Conservation (phyloP, 2,113 vertebrate genomes). For the Apteryx owenii region DNA sequence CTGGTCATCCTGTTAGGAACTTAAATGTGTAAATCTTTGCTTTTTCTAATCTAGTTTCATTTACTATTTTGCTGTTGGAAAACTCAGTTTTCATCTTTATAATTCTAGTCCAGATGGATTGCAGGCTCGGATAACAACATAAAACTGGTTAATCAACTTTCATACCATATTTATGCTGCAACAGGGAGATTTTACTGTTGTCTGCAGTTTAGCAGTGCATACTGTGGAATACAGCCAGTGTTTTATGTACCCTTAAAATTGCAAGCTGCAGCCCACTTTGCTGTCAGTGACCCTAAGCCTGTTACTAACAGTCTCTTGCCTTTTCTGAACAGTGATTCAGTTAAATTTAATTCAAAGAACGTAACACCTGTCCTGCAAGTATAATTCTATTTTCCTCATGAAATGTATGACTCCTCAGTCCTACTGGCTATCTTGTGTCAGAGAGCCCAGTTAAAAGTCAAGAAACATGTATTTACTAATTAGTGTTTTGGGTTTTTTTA, state of each 20-base stretch:
- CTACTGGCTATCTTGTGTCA: background rate
- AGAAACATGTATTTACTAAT: constrained; percentile 44
- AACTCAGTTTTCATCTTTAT: constrained; percentile 53
- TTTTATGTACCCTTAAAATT: constrained; percentile 73
- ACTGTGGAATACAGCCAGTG: constrained; percentile 54
- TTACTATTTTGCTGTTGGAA: background rate
- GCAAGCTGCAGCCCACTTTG: constrained; percentile 56
- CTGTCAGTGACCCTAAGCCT: constrained; percentile 36
- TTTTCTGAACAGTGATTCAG: background rate
- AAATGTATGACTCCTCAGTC: constrained; percentile 38
- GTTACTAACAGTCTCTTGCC: constrained; percentile 24
- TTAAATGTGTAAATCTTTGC: background rate
- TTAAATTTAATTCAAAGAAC: constrained; percentile 17
- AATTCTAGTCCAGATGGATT: constrained; percentile 72
- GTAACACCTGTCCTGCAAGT: background rate
- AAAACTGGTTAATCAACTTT: constrained; percentile 78
- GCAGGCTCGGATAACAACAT: constrained; percentile 72
- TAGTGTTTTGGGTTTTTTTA: constrained; percentile 22
- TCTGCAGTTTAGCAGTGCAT: constrained; percentile 50
- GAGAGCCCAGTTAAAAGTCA: constrained; percentile 19
- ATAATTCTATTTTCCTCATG: constrained; percentile 42
- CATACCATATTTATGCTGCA: constrained; percentile 75
- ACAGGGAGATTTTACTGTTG: constrained; percentile 70
- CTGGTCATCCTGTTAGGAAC: background rate
- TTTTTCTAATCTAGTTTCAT: background rate